A percentile compares a stretch with the other conserved stretches of the same genome.
phyloP scores from a whole-genome alignment of 1,140 invertebrate species.

The Leptonema lineaticorne region DNA sequence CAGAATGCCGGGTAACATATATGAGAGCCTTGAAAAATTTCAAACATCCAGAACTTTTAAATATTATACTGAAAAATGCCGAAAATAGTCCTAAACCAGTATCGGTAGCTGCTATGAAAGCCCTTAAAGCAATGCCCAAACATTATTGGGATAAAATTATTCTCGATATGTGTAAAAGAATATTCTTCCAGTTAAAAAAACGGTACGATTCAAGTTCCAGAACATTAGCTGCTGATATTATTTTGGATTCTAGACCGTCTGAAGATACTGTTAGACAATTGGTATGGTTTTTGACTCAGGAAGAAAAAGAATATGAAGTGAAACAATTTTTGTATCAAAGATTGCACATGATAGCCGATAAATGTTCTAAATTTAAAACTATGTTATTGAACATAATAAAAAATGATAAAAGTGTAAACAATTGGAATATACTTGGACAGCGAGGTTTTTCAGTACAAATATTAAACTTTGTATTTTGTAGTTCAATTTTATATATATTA shows the following conservation, averaged over 20 bases:
- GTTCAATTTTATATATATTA: background rate
- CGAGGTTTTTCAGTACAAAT: constrained; percentile 48
- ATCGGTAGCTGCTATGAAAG: constrained; percentile 66
- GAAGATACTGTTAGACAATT: constrained; percentile 58
- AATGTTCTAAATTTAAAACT: constrained; percentile 51
- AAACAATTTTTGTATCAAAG: constrained; percentile 68
- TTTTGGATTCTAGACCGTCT: constrained; percentile 62
- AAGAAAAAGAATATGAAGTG: constrained; percentile 64
- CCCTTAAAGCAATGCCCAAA: constrained; percentile 60
- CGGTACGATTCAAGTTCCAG: constrained; percentile 70
- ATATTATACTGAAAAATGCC: constrained; percentile 59
- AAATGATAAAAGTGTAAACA: constrained; percentile 56
- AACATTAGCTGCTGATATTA: constrained; percentile 70
- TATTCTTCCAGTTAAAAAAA: constrained; percentile 66
- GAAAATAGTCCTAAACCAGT: constrained; percentile 54
- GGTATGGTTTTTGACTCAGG: constrained; percentile 56
- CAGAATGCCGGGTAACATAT: constrained; percentile 61
- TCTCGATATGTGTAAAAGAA: constrained; percentile 53
- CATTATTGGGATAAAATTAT: constrained; percentile 53
- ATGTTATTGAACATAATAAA: constrained; percentile 50
- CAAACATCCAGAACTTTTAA: constrained; percentile 58
- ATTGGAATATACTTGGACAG: constrained; percentile 68
- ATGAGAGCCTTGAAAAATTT: constrained; percentile 70
- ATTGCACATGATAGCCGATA: constrained; percentile 61
- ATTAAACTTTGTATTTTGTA: background rate